Base-by-base conservation (phyloP, 2,888 invertebrate genomes). In the Netelia virgata region DNA sequence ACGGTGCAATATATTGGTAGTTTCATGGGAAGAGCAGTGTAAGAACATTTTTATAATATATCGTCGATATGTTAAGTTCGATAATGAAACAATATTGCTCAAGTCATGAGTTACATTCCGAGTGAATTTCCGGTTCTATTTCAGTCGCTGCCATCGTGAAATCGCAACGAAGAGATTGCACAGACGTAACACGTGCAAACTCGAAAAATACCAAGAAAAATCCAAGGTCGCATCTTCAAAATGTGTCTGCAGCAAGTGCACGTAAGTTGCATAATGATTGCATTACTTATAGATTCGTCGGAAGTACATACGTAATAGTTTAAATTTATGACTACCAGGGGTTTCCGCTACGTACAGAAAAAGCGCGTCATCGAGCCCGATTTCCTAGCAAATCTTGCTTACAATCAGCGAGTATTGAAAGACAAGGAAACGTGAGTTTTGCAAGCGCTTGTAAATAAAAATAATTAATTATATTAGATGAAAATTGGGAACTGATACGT, bases 21-120 rank as follows among this genome's bases (percentile, higher is more conserved):
- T 50, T 88, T 87, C 76, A 73, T 88, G 74, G 86, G 85, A 75
- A 86, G 78, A 86, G 82, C 88, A 74, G 63, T 86, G 89, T 90
- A 88, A 88, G 80, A 63, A 75, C 57, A 73, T 53, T 68, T 16
- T 63, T 47, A 1, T n/a, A 50, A 74, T 41, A 59, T 72, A 23
- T 50, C 20, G 36, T 55, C 55, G 55, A 23, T 18, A 72, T 57
- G 0, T 57, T 43, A 16, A 43, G 9, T 28, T 16, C 41, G 59
- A 36, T 23, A 23, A 23, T 23, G 2, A 23, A 23, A 23, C 23
- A 2, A 23, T 36, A 36, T 36, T 36, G 36, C 36, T 36, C 6
- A 36, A 50, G 61, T 59, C 16, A 64, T 50, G 68, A 69, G n/a
- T 16, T 59, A 23, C 43, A 61, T 47, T 14, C 50, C 41, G 63